Evolutionary conservation across 2,113 vertebrate species (phyloP).

Genomic region (Oxyura jamaicensis): DNA sequence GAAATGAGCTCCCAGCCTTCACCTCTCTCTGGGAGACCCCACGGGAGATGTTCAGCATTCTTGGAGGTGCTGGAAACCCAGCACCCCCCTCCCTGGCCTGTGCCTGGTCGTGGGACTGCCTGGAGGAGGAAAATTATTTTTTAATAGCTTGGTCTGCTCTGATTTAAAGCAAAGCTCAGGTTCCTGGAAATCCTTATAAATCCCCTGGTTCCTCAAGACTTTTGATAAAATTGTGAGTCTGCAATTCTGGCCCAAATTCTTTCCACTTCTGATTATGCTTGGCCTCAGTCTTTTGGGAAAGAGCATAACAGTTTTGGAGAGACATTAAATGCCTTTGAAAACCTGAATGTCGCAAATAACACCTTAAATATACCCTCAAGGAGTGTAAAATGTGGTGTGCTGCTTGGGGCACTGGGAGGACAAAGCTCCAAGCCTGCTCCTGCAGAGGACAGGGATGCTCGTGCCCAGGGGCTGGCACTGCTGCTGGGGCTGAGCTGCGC

Average conservation of each 20-base stretch:
- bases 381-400: rapidly evolving
- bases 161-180: background rate
- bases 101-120: background rate
- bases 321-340: background rate
- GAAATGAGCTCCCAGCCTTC: background rate
- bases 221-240: background rate
- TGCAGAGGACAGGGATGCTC: background rate
- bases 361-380: background rate
- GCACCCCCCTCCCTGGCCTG: background rate
- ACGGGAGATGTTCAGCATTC: background rate
- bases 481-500: rapidly evolving
- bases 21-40: background rate
- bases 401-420: background rate
- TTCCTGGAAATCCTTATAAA: background rate
- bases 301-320: background rate
- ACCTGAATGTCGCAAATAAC: background rate
- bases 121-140: background rate
- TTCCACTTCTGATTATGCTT: background rate
- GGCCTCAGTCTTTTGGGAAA: background rate
- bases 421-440: background rate
- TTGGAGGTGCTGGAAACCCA: background rate
- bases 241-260: background rate
- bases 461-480: background rate
- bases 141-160: background rate
- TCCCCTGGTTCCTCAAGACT: background rate